Base-by-base conservation (phyloP, 2,797 vertebrate genomes). In the Danio jaintianensis region DNA sequence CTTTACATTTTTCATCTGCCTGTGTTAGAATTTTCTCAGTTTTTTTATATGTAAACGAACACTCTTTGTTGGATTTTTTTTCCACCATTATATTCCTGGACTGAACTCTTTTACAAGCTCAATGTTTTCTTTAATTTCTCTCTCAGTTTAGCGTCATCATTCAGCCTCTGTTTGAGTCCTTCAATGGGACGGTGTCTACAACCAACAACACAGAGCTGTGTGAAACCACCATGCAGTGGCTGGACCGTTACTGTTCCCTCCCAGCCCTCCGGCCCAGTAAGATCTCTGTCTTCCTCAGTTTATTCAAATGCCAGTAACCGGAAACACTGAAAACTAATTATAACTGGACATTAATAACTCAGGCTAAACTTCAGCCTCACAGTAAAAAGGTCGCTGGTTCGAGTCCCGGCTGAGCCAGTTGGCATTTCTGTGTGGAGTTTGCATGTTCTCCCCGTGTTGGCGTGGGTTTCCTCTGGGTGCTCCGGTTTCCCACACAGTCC, bases 131-230 rank as follows among this genome's bases (percentile, higher is more conserved):
- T 86, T 82, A 81, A 86, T 29, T 13, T 1, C 0, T 63, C 45
- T 6, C 40, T 40, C 88, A 99, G 98, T 99, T 99, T 90, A 98
- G 96, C 89, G 94, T 97, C 85, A 96, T 99, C 84, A 96, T 98
- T 85, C 96, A 96, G 88, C 97, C 98, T 0, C 92, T 99, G 75
- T 99, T 99, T 70, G 98, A 99, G 87, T 97, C 98, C 0, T 99
- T 99, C 91, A 97, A 94, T 63, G 94, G 88, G 3, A 95, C 93
- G 84, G 97, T 99, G 86, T 97, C 96, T 3, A 98, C 95, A 5
- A 88, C 91, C 67, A 98, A 93, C 92, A 86, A 93, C 66, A 93
- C 94, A 1, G 96, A 98, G 83, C 90, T 99, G 80, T 95, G 93
- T 78, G 95, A 94, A 84, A 96, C 95, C 0, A 95, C 93, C 0